Conservation (phyloP, 2,797 vertebrate genomes). For the Coracias cyanogaster region DNA sequence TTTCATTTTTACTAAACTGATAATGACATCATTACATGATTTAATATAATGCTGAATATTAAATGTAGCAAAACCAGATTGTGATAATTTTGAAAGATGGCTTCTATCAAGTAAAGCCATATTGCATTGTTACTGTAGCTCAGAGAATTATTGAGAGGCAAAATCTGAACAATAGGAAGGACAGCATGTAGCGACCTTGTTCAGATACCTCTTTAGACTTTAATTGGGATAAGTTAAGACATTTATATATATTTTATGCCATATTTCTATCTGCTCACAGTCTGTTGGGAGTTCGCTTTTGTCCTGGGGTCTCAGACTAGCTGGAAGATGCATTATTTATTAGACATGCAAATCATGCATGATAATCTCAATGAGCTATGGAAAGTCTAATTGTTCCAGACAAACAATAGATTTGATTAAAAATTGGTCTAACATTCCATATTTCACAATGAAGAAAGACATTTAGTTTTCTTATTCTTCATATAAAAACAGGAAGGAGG, state of each 20-base stretch:
- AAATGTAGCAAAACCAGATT: background rate
- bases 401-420: background rate
- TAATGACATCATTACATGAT: background rate
- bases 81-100: background rate
- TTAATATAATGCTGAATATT: background rate
- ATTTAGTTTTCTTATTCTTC: background rate
- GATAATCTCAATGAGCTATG: background rate
- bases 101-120: background rate
- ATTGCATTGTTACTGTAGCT: background rate
- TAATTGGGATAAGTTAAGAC: background rate
- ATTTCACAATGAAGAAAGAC: background rate
- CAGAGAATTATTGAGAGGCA: background rate
- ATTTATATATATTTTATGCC: background rate
- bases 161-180: background rate
- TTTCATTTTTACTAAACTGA: background rate
- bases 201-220: background rate
- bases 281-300: background rate
- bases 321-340: slow-evolving; percentile 38
- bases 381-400: background rate
- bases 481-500: background rate
- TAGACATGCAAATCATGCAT: slow-evolving; percentile 2
- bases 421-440: background rate
- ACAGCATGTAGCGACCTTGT: background rate
- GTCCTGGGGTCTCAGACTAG: background rate
- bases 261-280: background rate